Evolutionary conservation across 2,888 invertebrate genomes (phyloP).

Genomic region (Oligia strigilis): DNA sequence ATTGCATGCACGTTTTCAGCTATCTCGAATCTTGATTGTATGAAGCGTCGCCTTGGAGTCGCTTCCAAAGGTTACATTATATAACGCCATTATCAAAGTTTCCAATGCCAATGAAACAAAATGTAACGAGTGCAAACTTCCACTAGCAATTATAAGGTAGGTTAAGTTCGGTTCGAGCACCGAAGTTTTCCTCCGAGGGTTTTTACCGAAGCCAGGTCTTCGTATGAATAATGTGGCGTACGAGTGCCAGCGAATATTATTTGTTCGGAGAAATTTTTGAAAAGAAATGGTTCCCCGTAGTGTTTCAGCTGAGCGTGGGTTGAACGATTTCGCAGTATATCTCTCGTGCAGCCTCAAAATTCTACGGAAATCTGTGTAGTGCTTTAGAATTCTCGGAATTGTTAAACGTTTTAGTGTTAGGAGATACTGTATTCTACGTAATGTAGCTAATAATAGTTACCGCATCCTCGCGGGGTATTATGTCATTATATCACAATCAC

Average conservation of each 20-base stretch:
- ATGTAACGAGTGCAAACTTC: slow-evolving; percentile 61
- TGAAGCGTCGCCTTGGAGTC: slow-evolving; percentile 49
- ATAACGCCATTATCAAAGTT: slow-evolving; percentile 68
- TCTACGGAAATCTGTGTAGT: slow-evolving; percentile 20
- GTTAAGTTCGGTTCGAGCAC: slow-evolving; percentile 54
- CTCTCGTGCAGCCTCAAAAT: slow-evolving; percentile 43
- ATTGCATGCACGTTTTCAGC: slow-evolving; percentile 56
- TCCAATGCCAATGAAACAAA: slow-evolving; percentile 68
- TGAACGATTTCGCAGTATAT: slow-evolving; percentile 51
- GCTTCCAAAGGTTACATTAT: slow-evolving; percentile 65
- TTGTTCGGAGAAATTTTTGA: slow-evolving; percentile 65
- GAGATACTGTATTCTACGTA: slow-evolving; percentile 1
- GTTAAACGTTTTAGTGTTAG: neutral
- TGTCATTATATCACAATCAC: slow-evolving; percentile 42
- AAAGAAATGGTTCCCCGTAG: slow-evolving; percentile 60
- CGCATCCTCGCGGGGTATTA: slow-evolving; percentile 36
- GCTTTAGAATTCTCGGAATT: slow-evolving; percentile 22
- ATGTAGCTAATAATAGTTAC: slow-evolving; percentile 7
- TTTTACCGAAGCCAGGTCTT: slow-evolving; percentile 67
- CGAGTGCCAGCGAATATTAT: slow-evolving; percentile 69
- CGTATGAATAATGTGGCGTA: slow-evolving; percentile 75
- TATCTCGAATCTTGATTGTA: slow-evolving; percentile 64
- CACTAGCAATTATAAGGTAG: slow-evolving; percentile 63
- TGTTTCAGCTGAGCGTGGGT: slow-evolving; percentile 47
- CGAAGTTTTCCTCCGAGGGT: slow-evolving; percentile 62